These are phyloP conservation scores for Beaufortia kweichowensis DNA, from an alignment of 2,113 vertebrate genomes.

Conservation along the genomic window DNA sequence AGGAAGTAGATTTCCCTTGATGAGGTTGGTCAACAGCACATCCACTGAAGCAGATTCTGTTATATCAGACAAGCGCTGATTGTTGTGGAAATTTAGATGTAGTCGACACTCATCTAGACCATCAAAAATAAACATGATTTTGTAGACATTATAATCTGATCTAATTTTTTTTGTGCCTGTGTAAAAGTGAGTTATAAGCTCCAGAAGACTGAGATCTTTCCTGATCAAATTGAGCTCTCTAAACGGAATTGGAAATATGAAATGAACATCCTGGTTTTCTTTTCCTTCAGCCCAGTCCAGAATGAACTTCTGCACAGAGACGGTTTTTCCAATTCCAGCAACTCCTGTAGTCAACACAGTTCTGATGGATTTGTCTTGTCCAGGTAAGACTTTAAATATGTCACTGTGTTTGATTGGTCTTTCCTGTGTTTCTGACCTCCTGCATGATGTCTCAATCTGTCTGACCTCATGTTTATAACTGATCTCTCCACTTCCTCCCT, in stretches of 20 bases:
- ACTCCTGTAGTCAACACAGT: conserved; percentile 29
- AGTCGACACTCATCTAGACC: too few species aligned
- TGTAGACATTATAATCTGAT: too few species aligned
- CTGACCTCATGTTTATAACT: conserved; percentile 11
- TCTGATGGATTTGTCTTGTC: conserved; percentile 17
- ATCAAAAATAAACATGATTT: too few species aligned
- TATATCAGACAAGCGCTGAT: too few species aligned
- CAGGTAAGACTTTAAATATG: conserved; percentile 30
- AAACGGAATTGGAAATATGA: conserved; percentile 38
- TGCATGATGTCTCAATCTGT: neutral
- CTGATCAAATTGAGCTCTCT: conserved; percentile 32
- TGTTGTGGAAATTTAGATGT: too few species aligned
- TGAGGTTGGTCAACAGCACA: too few species aligned
- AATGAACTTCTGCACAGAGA: conserved; percentile 43
- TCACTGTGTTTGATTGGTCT: conserved; percentile 30
- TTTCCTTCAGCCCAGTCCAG: conserved; percentile 42
- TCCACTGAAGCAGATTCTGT: too few species aligned
- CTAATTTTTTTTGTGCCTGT: too few species aligned
- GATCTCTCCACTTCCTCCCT: neutral
- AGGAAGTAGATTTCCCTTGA: too few species aligned
- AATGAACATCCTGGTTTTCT: conserved; percentile 24
- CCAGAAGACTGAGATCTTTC: too few species aligned
- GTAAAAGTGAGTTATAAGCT: too few species aligned
- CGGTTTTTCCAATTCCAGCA: conserved; percentile 5
- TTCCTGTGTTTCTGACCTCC: neutral